A percentile compares a stretch with the other conserved stretches of the same genome.
These are phyloP conservation scores for Altica lythri DNA, from an alignment of 2,888 invertebrate genomes.

Conservation along the genomic window DNA sequence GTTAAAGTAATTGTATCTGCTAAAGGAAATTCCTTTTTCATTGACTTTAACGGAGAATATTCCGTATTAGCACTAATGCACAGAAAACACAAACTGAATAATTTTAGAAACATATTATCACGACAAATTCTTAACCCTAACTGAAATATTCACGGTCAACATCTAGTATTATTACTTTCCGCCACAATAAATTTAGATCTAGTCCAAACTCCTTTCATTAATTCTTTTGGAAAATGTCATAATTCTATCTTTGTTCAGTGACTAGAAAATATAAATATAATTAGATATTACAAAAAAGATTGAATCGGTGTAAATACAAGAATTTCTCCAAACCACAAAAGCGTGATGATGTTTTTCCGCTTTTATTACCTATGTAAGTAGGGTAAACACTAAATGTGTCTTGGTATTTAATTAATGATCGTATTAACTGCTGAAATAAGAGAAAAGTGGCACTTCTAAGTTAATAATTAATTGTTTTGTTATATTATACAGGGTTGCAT, in stretches of 20 bases:
- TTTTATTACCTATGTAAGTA: slow-evolving; percentile 15
- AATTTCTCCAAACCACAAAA: slow-evolving; percentile 32
- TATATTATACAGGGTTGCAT: too few species aligned
- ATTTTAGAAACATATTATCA: slow-evolving; percentile 40
- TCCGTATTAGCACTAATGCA: slow-evolving; percentile 23
- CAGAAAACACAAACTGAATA: slow-evolving; percentile 28
- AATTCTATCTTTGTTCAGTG: slow-evolving; percentile 36
- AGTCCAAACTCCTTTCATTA: slow-evolving; percentile 46
- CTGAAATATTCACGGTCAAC: slow-evolving; percentile 40
- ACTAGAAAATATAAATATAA: slow-evolving; percentile 30
- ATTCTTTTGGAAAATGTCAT: slow-evolving; percentile 39
- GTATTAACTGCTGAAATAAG: too few species aligned
- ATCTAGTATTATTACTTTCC: slow-evolving; percentile 46
- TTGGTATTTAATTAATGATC: neutral
- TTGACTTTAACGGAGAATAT: slow-evolving; percentile 56
- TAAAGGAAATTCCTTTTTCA: slow-evolving; percentile 63
- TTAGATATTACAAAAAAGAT: slow-evolving; percentile 25
- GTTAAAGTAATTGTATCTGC: slow-evolving; percentile 63
- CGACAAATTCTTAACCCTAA: slow-evolving; percentile 42
- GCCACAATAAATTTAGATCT: slow-evolving; percentile 50
- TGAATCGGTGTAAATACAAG: slow-evolving; percentile 21
- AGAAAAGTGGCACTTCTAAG: too few species aligned
- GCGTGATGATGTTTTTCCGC: slow-evolving; percentile 32
- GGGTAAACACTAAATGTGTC: slow-evolving; percentile 5
- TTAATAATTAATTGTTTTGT: neutral